Conservation (phyloP, 2,888 invertebrate genomes). For the Lamellibrachia satsuma region DNA sequence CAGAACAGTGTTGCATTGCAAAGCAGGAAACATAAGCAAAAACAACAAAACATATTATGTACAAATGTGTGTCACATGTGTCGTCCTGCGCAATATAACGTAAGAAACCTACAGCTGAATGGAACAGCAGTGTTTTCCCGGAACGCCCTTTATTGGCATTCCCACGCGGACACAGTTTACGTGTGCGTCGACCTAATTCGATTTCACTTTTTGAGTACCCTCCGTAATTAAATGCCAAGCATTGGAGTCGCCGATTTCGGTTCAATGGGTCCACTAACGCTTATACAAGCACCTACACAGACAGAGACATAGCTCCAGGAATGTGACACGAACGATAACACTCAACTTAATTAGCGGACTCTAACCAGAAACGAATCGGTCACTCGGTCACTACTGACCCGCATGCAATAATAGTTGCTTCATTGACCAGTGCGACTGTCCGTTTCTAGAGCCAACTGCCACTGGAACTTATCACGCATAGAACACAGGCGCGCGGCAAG, state of each 20-base stretch:
- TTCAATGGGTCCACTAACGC: neutral
- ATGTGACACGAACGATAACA: neutral
- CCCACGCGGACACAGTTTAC: neutral
- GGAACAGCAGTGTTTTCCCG: neutral
- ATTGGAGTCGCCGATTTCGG: neutral
- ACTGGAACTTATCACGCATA: neutral
- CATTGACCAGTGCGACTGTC: neutral
- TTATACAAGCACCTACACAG: neutral
- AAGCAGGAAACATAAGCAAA: neutral
- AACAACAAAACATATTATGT: neutral
- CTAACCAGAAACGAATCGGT: neutral
- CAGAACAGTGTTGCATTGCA: neutral
- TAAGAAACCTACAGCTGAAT: neutral
- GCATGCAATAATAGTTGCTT: neutral
- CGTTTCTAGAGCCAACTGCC: neutral
- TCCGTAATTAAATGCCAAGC: neutral
- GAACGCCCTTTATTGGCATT: neutral
- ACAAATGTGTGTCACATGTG: neutral
- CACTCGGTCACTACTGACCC: neutral
- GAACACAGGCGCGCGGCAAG: neutral
- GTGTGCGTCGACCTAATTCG: neutral
- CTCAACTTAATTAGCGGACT: neutral
- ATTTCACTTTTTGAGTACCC: neutral
- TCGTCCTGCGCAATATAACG: neutral
- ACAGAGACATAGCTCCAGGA: neutral